These are phyloP conservation scores for Leucoraja erinaceus DNA, from an alignment of 2,113 vertebrate species.

Conservation along the genomic window DNA sequence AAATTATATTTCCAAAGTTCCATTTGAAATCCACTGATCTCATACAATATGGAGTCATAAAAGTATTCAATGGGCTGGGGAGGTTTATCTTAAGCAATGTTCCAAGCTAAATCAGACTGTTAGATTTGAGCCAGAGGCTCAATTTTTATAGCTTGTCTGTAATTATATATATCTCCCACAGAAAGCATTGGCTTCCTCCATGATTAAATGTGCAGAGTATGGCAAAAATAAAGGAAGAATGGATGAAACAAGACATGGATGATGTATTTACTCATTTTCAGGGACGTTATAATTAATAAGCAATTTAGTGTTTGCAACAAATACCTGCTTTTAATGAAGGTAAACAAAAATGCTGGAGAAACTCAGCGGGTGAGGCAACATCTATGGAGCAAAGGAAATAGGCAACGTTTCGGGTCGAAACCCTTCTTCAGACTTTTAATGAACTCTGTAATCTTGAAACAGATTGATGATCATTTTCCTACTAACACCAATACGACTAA, in stretches of 20 bases:
- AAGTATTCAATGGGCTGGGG: not conserved
- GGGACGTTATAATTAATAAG: not conserved
- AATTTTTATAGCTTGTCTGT: not conserved
- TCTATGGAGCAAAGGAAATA: no score
- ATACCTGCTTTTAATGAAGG: not conserved
- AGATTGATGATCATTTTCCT: no score
- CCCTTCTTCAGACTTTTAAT: no score
- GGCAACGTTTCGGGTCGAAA: no score
- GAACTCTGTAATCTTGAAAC: no score
- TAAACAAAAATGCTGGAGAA: no score
- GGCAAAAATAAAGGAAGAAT: not conserved
- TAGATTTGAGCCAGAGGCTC: not conserved
- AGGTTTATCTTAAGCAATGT: not conserved
- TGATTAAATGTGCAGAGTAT: not conserved
- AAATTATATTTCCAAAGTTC: not conserved
- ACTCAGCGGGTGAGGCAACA: no score
- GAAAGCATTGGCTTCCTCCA: not conserved
- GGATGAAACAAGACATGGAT: not conserved
- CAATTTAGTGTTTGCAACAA: not conserved
- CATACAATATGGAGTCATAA: not conserved
- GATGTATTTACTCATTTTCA: not conserved
- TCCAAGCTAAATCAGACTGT: not conserved
- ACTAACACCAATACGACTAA: no score
- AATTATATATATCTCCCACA: not conserved
- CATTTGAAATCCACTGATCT: not conserved